phyloP scores from a whole-genome alignment of 2,797 vertebrate genomes.

The Pogonophryne albipinna region DNA sequence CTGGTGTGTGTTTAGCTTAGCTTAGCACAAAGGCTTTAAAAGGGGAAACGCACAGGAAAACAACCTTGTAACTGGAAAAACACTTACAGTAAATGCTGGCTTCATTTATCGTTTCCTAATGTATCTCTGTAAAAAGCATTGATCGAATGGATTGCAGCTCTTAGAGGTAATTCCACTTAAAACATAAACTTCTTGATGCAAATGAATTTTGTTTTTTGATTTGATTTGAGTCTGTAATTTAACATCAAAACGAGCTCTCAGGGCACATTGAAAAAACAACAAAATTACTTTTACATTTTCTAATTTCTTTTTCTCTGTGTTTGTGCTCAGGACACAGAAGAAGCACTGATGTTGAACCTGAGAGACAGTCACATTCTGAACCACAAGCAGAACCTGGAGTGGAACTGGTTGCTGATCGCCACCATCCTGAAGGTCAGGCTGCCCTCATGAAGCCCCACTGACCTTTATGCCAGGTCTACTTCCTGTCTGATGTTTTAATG shows the following conservation, averaged over 20 bases:
- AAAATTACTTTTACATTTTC: too few species aligned
- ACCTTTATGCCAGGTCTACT: not conserved
- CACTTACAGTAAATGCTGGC: too few species aligned
- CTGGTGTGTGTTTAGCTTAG: not conserved
- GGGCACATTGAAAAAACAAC: too few species aligned
- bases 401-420: slow-evolving; percentile 98
- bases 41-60: not conserved
- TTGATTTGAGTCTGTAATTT: too few species aligned
- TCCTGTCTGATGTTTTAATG: slow-evolving; percentile 4
- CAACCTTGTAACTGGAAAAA: too few species aligned
- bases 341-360: slow-evolving; percentile 94
- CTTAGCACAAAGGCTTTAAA: not conserved
- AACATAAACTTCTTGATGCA: too few species aligned
- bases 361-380: slow-evolving; percentile 97
- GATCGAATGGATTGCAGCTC: too few species aligned
- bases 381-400: slow-evolving; percentile 98
- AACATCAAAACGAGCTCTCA: too few species aligned
- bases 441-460: slow-evolving; percentile 13
- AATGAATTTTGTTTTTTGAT: too few species aligned
- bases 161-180: too few species aligned
- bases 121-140: too few species aligned
- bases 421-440: slow-evolving; percentile 95
- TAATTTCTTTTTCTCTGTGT: not conserved
- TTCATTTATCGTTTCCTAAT: too few species aligned
- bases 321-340: slow-evolving; percentile 93